A percentile compares a stretch with the other conserved stretches of the same genome.
These are phyloP conservation scores for Listrodromus nycthemerus DNA, from an alignment of 2,888 invertebrate species.

Conservation along the genomic window DNA sequence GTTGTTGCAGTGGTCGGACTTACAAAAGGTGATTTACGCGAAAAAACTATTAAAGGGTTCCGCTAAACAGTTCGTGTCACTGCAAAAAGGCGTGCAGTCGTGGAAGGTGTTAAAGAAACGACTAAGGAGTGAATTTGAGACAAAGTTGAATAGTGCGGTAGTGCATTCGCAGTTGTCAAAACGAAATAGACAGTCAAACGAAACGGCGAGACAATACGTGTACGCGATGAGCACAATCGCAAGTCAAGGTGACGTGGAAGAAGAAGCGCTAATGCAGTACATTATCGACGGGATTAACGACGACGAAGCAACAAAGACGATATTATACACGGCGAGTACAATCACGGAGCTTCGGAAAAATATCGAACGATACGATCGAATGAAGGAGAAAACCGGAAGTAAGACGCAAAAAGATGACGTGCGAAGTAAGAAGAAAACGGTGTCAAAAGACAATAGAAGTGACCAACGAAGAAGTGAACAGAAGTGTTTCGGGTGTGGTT, in stretches of 20 bases:
- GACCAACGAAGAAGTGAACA: neutral
- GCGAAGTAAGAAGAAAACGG: too few relatives aligned
- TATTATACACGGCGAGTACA: conserved; percentile 51
- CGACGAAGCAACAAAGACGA: conserved; percentile 50
- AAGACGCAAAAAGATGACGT: neutral
- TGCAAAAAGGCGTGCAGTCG: conserved; percentile 48
- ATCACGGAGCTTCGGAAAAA: conserved; percentile 50
- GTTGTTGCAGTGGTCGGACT: conserved; percentile 62
- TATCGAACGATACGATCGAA: conserved; percentile 1
- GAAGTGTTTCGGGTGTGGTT: conserved; percentile 51
- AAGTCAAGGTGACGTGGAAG: conserved; percentile 56
- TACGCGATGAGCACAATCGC: conserved; percentile 65
- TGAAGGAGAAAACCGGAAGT: neutral
- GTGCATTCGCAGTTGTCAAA: conserved; percentile 56
- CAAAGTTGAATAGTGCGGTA: conserved; percentile 51
- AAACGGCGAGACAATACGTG: conserved; percentile 58
- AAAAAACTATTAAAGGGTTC: conserved; percentile 64
- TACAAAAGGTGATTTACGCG: conserved; percentile 64
- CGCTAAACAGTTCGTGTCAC: conserved; percentile 63
- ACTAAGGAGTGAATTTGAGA: conserved; percentile 54
- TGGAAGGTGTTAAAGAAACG: conserved; percentile 61
- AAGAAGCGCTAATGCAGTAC: conserved; percentile 49
- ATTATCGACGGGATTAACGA: conserved; percentile 56
- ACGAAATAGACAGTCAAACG: conserved; percentile 32
- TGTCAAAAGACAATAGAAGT: conserved; percentile 14